Conservation (phyloP, 2,113 vertebrate genomes). For the Indri indri region DNA sequence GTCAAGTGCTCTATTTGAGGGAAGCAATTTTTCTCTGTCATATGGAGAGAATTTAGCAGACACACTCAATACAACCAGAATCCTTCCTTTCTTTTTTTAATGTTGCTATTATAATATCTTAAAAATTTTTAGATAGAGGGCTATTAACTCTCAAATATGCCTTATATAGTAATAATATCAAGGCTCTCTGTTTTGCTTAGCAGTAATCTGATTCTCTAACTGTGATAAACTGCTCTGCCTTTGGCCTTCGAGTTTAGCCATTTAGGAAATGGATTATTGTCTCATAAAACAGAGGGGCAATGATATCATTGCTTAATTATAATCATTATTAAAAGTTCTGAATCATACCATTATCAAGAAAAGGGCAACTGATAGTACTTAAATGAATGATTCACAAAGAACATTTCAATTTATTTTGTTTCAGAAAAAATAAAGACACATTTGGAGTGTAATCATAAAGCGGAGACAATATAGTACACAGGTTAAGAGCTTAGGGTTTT, state of each 20-base stretch:
- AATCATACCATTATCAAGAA: slow-evolving; percentile 68
- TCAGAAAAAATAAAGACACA: slow-evolving; percentile 48
- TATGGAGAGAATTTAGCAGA: background rate
- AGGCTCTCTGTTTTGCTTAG: slow-evolving; percentile 39
- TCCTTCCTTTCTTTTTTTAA: slow-evolving; percentile 11
- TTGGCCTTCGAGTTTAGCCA: slow-evolving; percentile 67
- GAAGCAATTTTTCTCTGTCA: slow-evolving; percentile 3
- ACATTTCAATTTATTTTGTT: slow-evolving; percentile 53
- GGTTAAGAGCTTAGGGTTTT: background rate
- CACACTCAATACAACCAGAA: background rate
- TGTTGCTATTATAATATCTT: background rate
- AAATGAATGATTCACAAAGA: slow-evolving; percentile 51
- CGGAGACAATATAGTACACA: background rate
- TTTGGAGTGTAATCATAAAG: background rate
- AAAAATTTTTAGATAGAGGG: background rate
- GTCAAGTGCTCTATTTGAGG: background rate
- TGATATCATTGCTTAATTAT: slow-evolving; percentile 73
- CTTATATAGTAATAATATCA: slow-evolving; percentile 57
- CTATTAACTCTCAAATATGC: slow-evolving; percentile 21
- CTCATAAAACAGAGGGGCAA: slow-evolving; percentile 65
- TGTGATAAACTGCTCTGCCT: slow-evolving; percentile 71
- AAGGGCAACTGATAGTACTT: slow-evolving; percentile 39
- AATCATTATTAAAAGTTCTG: slow-evolving; percentile 78
- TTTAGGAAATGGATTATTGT: slow-evolving; percentile 74
- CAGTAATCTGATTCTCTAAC: slow-evolving; percentile 63